Percentiles rank a stretch among this genome's conserved stretches.
Evolutionary conservation across 37 sponge, comb jelly and placozoan genomes (phyloP).

Genomic region (Cladorhizidae sp.): DNA sequence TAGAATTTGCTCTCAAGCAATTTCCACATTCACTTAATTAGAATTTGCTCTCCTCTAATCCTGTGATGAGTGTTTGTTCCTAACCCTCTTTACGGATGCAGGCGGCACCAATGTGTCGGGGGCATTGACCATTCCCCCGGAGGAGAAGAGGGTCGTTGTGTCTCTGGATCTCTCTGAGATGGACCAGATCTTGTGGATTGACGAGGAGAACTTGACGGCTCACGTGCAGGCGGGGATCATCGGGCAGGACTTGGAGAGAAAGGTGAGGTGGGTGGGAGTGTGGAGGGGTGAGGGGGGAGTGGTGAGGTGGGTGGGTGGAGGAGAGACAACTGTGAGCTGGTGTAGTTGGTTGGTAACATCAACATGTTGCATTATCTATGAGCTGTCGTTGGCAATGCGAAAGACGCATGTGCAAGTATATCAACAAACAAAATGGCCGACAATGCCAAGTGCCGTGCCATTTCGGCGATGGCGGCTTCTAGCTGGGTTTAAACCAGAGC

Average conservation of each 20-base stretch:
- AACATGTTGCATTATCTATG: no score
- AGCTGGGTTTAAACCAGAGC: no score
- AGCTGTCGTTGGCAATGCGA: no score
- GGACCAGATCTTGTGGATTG: conserved; percentile 90
- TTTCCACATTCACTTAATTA: no score
- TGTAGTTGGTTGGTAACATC: no score
- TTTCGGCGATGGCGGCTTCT: no score
- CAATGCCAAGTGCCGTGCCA: no score
- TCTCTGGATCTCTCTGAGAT: conserved; percentile 94
- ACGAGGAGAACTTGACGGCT: conserved; percentile 87
- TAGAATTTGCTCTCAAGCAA: no score
- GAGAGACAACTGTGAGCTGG: background rate
- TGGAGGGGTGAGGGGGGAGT: background rate
- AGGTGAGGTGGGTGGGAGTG: conserved; percentile 38
- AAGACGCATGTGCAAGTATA: no score
- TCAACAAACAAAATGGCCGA: no score
- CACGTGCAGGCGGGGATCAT: conserved; percentile 90
- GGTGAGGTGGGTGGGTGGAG: background rate
- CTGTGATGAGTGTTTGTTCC: background rate
- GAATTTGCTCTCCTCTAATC: no score
- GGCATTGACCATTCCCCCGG: conserved; percentile 83
- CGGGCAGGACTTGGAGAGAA: conserved; percentile 91
- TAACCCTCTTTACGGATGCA: conserved; percentile 1
- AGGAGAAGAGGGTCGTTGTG: conserved; percentile 81
- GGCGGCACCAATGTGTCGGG: conserved; percentile 97